Conservation (phyloP, 2,113 vertebrate genomes). For the Scomber colias region DNA sequence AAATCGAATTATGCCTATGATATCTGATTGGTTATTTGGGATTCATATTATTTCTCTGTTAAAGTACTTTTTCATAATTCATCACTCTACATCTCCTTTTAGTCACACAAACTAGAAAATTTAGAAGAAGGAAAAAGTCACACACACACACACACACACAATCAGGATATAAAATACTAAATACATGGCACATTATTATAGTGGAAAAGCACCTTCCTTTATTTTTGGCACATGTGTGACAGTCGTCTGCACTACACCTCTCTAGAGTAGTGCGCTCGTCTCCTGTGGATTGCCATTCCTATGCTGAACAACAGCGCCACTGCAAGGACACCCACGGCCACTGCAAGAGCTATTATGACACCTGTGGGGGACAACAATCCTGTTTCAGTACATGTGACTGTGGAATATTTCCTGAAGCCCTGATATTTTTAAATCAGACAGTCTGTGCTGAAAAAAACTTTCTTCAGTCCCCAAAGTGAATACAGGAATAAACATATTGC, state of each 20-base stretch:
- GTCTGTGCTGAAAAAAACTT: constrained; percentile 22
- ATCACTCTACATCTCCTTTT: neutral
- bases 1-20: constrained; percentile 45
- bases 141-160: neutral
- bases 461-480: neutral
- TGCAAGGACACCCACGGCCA: constrained; percentile 75
- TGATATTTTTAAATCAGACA: constrained; percentile 26
- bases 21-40: constrained; percentile 22
- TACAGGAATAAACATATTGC: constrained; percentile 7
- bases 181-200: constrained; percentile 28
- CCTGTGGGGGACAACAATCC: constrained; percentile 55
- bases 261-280: constrained; percentile 64
- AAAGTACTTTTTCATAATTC: constrained; percentile 1
- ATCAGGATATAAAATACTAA: constrained; percentile 5
- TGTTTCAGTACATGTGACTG: neutral
- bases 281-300: constrained; percentile 64
- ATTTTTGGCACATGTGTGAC: constrained; percentile 26
- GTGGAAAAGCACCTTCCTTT: constrained; percentile 5
- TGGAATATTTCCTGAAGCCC: constrained; percentile 15
- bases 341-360: constrained; percentile 72
- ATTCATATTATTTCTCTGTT: constrained; percentile 24
- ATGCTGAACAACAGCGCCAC: constrained; percentile 80
- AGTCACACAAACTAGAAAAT: neutral
- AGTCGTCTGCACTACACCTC: constrained; percentile 61
- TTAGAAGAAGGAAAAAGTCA: neutral